Base-by-base conservation (phyloP, 2,888 invertebrate genomes). In the Lymantria monacha region DNA sequence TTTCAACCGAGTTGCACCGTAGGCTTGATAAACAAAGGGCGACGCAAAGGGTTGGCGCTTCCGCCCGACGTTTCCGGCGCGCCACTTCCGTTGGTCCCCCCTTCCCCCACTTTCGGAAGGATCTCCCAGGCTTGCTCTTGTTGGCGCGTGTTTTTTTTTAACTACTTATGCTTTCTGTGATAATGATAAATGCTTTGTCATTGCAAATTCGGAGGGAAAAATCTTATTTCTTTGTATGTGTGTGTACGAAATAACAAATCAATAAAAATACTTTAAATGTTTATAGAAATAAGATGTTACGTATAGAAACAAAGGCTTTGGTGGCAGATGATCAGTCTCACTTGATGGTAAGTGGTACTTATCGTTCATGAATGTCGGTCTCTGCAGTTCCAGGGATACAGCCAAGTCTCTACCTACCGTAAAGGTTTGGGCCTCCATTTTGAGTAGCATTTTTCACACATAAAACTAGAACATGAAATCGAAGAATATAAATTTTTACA, bases 11-110 rank as follows among this genome's bases (percentile, higher is more conserved):
- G 43, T 31, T 53, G 44, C 57, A 51, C 46, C 37, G 43, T 36
- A 30, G 44, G 51, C 45, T 79, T 74, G 69, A 77, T 79, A 85
- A 85, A 88, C 87, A 87, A 87, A 85, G 77, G 79, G 76, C 75
- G 66, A 61, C 74, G 74, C 79, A 83, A 87, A 86, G 86, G 87
- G 86, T 84, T 83, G 75, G 70, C 70, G 76, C 77, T 84, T 87
- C 87, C 87, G 85, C 76, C 76, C 83, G 82, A 61, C 78, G 76
- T 77, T 85, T 86, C 87, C 88, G 85, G 77, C 70, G 76, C 74
- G 73, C 66, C 74, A 71, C 76, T 76, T 76, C 76, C 75, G 61
- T 30, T 52, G 48, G 57, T 51, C 56, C 49, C 55, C 42, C 50
- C 49, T 53, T 48, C 55, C 42, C 49, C 71, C 64, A 72, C 66